Conservation (phyloP, 2,113 vertebrate genomes). For the Erythrocercus mccallii region DNA sequence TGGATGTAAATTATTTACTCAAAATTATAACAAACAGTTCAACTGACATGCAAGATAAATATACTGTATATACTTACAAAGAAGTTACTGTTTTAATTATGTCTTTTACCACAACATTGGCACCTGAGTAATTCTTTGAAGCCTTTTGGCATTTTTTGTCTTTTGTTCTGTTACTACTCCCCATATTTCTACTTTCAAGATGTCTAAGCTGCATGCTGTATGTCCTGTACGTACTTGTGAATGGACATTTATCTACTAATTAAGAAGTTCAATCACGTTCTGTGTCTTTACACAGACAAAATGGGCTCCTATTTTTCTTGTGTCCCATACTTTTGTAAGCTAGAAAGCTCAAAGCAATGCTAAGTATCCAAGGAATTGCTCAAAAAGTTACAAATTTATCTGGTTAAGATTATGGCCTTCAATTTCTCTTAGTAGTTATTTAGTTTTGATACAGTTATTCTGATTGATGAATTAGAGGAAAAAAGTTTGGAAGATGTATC, state of each 20-base stretch:
- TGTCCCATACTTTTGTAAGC: neutral
- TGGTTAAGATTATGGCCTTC: neutral
- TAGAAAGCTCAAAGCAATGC: neutral
- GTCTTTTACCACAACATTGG: neutral
- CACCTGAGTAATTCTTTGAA: neutral
- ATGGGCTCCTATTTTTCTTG: neutral
- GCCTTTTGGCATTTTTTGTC: neutral
- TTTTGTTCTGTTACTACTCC: neutral
- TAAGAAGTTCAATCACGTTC: accelerated
- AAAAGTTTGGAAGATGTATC: neutral
- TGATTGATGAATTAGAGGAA: neutral
- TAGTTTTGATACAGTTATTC: neutral
- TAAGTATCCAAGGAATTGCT: neutral
- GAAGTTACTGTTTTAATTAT: neutral
- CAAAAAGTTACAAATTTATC: neutral
- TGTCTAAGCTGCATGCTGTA: neutral
- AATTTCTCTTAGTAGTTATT: neutral
- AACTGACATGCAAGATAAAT: neutral
- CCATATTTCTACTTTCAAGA: neutral
- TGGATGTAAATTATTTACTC: neutral
- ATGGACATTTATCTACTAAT: neutral
- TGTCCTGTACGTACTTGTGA: neutral
- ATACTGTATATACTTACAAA: neutral
- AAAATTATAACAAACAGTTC: neutral
- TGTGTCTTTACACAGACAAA: neutral